Evolutionary conservation across 2,797 vertebrate species (phyloP).

Genomic region (Hydrocynus forskahlii): DNA sequence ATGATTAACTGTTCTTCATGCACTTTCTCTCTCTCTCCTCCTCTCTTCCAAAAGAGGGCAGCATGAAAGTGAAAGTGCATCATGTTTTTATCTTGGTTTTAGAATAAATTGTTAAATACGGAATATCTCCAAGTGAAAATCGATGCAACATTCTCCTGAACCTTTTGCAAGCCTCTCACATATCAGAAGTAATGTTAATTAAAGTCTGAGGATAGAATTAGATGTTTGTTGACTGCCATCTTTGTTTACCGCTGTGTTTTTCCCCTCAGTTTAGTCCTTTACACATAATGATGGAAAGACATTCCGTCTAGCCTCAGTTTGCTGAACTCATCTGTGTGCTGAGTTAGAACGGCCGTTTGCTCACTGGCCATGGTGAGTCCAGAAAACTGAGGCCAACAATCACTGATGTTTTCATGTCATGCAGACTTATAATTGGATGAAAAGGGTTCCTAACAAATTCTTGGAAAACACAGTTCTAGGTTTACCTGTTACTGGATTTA

Average conservation of each 20-base stretch:
- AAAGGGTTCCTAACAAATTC: neutral
- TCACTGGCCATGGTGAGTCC: neutral
- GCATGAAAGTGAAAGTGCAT: constrained; percentile 33
- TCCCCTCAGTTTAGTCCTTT: neutral
- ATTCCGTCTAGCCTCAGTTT: neutral
- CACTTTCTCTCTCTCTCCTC: constrained; percentile 16
- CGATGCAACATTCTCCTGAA: neutral
- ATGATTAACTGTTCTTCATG: constrained; percentile 34
- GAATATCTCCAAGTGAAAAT: neutral
- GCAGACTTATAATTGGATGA: too few relatives aligned
- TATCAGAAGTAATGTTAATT: constrained; percentile 1
- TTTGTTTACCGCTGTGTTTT: neutral
- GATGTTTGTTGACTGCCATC: neutral
- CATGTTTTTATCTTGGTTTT: constrained; percentile 20
- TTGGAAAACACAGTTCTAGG: neutral
- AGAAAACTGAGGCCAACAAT: too few relatives aligned
- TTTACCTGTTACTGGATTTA: neutral
- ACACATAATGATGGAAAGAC: neutral
- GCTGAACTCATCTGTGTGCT: neutral
- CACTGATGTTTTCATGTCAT: too few relatives aligned
- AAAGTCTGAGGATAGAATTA: constrained; percentile 1
- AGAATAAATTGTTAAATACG: constrained; percentile 13
- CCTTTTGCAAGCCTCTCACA: neutral
- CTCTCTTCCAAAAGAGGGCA: constrained; percentile 54
- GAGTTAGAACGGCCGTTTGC: neutral